Evolutionary conservation across 2,797 vertebrate genomes (phyloP).

Genomic region (Microctenopoma stevenorrisi): DNA sequence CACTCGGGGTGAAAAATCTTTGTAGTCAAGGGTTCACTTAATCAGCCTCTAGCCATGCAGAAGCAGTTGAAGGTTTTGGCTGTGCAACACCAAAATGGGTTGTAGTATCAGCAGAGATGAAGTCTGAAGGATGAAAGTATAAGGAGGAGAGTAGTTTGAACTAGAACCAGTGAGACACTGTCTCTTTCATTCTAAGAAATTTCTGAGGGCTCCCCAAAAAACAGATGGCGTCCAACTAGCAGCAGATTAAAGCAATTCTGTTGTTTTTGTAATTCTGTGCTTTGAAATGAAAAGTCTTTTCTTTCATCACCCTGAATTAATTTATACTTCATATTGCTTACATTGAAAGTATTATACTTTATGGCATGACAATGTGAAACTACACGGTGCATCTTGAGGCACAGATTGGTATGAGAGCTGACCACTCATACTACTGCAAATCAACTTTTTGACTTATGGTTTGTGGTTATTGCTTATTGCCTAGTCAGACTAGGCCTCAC

Average conservation of each 20-base stretch:
- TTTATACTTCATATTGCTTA: slow-evolving; percentile 8
- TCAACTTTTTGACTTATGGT: background rate
- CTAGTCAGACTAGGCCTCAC: background rate
- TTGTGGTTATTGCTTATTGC: background rate
- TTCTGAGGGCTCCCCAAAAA: slow-evolving; percentile 51
- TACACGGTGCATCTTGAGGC: background rate
- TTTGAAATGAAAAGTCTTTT: slow-evolving; percentile 58
- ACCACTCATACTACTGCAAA: background rate
- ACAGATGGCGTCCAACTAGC: slow-evolving; percentile 63
- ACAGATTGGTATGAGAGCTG: background rate
- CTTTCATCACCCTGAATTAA: slow-evolving; percentile 29
- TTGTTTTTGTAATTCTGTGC: slow-evolving; percentile 59
- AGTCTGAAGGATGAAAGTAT: slow-evolving; percentile 57
- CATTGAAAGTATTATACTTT: background rate
- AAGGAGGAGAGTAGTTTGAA: slow-evolving; percentile 42
- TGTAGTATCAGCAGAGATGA: slow-evolving; percentile 27
- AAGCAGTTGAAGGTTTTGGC: slow-evolving; percentile 42
- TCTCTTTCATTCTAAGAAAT: slow-evolving; percentile 43
- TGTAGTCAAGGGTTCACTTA: slow-evolving; percentile 40
- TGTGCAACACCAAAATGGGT: slow-evolving; percentile 11
- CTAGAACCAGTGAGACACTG: slow-evolving; percentile 45
- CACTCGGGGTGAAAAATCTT: slow-evolving; percentile 29
- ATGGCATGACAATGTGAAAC: background rate
- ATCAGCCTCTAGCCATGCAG: slow-evolving; percentile 34
- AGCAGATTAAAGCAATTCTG: slow-evolving; percentile 59